Evolutionary conservation across 2,888 invertebrate species (phyloP).

Genomic region (Leptopilina myrica): DNA sequence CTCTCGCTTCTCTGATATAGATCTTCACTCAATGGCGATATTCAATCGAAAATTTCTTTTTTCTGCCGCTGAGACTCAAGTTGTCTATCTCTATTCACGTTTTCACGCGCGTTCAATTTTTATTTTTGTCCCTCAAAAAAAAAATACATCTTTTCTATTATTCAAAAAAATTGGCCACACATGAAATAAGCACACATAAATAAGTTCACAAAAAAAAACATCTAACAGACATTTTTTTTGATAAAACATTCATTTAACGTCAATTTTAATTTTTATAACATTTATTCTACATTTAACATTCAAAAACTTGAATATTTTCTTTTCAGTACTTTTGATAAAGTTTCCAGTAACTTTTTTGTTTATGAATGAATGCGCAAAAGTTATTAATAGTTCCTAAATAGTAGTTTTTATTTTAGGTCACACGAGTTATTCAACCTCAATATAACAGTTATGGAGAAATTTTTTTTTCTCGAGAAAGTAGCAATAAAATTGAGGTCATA

Average conservation of each 20-base stretch:
- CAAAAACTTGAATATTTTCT: too few species aligned
- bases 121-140: not conserved
- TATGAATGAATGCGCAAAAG: not conserved
- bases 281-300: too few species aligned
- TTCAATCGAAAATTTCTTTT: conserved; percentile 35
- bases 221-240: too few species aligned
- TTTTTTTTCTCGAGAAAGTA: conserved; percentile 23
- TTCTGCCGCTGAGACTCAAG: not conserved
- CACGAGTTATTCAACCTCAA: not conserved
- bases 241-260: too few species aligned
- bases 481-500: conserved; percentile 27
- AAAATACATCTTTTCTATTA: too few species aligned
- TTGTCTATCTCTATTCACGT: not conserved
- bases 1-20: conserved; percentile 40
- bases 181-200: too few species aligned
- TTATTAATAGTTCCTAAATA: not conserved
- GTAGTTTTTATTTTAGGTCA: not conserved
- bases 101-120: not conserved
- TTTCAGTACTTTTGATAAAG: too few species aligned
- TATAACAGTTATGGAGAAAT: not conserved
- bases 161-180: too few species aligned
- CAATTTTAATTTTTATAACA: too few species aligned
- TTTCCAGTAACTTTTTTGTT: too few species aligned
- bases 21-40: conserved; percentile 36
- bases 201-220: too few species aligned